Evolutionary conservation across 64 coral and sea anemone genomes (phyloP), one percentile per base, ranked within the genome.

Genomic region (Montipora sp.): DNA sequence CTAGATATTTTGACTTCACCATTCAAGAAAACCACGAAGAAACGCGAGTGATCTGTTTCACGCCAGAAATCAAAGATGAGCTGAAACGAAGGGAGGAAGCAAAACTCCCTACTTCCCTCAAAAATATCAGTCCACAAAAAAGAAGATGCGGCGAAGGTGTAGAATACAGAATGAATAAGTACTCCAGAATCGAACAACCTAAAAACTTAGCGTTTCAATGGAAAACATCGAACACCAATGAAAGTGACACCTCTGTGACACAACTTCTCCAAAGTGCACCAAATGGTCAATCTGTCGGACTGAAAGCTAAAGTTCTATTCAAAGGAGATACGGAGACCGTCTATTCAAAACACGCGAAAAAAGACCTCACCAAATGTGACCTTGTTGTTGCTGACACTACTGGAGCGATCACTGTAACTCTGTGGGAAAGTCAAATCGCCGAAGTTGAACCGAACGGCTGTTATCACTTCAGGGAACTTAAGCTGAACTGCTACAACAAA

Each of bases 121-220:
- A 55, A 44, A 90, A 67, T 48, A 78, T 90, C 58, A 90, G 88
- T 22, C 61, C 43, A 68, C 75, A 60, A 16, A 90, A 89, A 80
- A 90, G 59, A 90, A 49, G 76, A 48, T 67, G 69, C 13, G 14
- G 59, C 36, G 75, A 90, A 48, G 76, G 44, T 19, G 75, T 67
- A 69, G 77, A 90, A 90, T 81, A 80, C 77, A 80, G 10, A 73
- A 91, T 91, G 89, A 82, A 82, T 55, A 91, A 83, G 65, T 82
- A 73, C 77, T 91, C 89, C 6, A 91, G 79, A 74, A 73, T 91
- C 3, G 67, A 91, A 83, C 77, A 51, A 81, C 50, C 77, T 20
- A 91, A 83, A 91, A 81, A 91, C 66, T 8, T 91, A 20, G 48
- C 66, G 9, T 91, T 91, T 73, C 77, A 79, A 81, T 91, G 89